phyloP scores from a whole-genome alignment of 2,888 invertebrate genomes.

The Pemphredon lugubris region DNA sequence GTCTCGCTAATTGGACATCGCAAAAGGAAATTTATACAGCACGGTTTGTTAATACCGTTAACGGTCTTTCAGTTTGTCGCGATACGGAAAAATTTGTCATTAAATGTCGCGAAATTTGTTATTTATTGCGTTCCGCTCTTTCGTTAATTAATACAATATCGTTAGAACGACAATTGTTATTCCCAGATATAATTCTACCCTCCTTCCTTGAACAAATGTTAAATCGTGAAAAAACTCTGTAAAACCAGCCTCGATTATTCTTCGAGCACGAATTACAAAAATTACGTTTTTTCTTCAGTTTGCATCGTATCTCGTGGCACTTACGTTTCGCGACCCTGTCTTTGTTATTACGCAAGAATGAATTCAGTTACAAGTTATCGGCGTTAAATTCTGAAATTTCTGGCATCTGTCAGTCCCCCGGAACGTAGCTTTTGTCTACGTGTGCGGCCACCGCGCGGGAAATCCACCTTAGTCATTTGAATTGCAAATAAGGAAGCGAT shows the following conservation, averaged over 20 bases:
- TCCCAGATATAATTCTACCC: too few species aligned
- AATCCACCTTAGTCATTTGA: constrained; percentile 57
- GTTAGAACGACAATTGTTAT: too few species aligned
- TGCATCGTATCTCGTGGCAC: too few species aligned
- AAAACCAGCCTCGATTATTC: constrained; percentile 3
- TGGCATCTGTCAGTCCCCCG: constrained; percentile 49
- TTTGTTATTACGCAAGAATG: constrained; percentile 38
- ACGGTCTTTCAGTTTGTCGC: constrained; percentile 15
- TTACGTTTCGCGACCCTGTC: background rate
- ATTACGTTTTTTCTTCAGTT: too few species aligned
- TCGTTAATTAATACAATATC: background rate
- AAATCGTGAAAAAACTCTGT: too few species aligned
- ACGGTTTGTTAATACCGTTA: constrained; percentile 35
- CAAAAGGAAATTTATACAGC: constrained; percentile 31
- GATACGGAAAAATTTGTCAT: background rate
- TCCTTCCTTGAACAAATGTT: too few species aligned
- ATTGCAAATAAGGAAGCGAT: constrained; percentile 61
- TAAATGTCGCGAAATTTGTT: background rate
- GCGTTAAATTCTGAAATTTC: constrained; percentile 51
- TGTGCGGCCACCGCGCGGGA: constrained; percentile 21
- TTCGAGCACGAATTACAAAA: too few species aligned
- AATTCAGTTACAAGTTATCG: constrained; percentile 51
- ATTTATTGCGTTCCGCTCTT: too few species aligned
- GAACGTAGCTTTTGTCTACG: background rate
- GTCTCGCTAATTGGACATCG: constrained; percentile 35